Percentiles rank a stretch among this genome's conserved stretches.
These are phyloP conservation scores for Quadriops clusia DNA, from an alignment of 2,888 invertebrate species.

Conservation along the genomic window DNA sequence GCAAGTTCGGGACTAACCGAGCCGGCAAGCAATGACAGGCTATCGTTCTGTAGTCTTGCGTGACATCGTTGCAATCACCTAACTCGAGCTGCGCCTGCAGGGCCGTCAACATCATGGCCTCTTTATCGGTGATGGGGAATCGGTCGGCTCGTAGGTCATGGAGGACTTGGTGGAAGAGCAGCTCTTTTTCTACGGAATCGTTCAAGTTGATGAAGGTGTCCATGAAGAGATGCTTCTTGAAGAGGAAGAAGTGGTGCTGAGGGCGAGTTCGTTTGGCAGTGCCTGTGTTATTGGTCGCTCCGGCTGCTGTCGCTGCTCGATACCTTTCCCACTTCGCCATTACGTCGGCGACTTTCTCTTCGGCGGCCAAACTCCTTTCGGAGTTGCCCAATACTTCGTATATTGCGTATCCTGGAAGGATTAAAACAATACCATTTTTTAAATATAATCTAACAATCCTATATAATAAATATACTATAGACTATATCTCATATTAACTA, in stretches of 20 bases:
- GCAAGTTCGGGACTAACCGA: constrained; percentile 63
- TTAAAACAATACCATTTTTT: constrained; percentile 6
- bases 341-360: constrained; percentile 87
- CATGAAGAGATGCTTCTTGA: constrained; percentile 74
- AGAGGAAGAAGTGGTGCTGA: constrained; percentile 57
- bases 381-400: constrained; percentile 84
- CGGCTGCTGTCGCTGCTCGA: constrained; percentile 55
- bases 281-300: constrained; percentile 25
- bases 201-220: constrained; percentile 66
- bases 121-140: constrained; percentile 86
- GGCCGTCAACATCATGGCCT: constrained; percentile 90
- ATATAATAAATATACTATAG: not conserved
- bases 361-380: constrained; percentile 71
- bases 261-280: constrained; percentile 33
- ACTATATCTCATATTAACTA: no score
- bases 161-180: constrained; percentile 86
- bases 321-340: constrained; percentile 93
- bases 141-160: constrained; percentile 83
- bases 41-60: constrained; percentile 47
- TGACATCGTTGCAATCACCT: constrained; percentile 60
- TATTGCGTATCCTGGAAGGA: constrained; percentile 65
- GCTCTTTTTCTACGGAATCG: constrained; percentile 85
- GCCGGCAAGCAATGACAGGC: constrained; percentile 75
- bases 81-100: constrained; percentile 86
- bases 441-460: not conserved